Percentiles rank a stretch among this genome's conserved stretches.
Evolutionary conservation across 2,888 invertebrate genomes (phyloP).

Genomic region (Troilus luridus): DNA sequence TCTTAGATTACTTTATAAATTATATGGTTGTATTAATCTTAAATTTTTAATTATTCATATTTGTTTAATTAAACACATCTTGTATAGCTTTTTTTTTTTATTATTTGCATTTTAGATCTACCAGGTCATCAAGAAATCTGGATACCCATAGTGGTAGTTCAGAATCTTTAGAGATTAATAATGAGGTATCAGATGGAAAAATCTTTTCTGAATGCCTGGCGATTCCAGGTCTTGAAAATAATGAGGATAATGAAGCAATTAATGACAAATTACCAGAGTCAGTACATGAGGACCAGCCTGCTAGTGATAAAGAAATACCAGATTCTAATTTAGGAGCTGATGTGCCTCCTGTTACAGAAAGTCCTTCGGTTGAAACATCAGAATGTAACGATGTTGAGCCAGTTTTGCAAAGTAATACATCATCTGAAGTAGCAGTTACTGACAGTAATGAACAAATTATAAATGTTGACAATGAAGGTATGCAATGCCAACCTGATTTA

Average conservation of each 20-base stretch:
- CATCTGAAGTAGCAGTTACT: not conserved
- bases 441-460: not conserved
- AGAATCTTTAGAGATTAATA: not conserved
- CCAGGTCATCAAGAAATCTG: conserved; percentile 26
- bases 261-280: conserved; percentile 30
- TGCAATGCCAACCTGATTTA: not conserved
- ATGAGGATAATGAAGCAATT: conserved; percentile 21
- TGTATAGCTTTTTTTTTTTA: not conserved
- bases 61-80: not conserved
- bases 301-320: not conserved
- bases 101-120: conserved; percentile 28
- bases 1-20: not conserved
- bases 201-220: not conserved
- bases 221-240: conserved; percentile 42
- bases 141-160: conserved; percentile 11
- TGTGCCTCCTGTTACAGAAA: not conserved
- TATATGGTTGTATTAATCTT: not conserved
- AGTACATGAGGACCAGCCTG: not conserved
- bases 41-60: not conserved
- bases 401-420: not conserved
- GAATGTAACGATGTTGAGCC: not conserved
- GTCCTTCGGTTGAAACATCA: not conserved
- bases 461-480: not conserved
- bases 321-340: not conserved
- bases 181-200: conserved; percentile 25